Conservation (phyloP, 1,140 invertebrate species). For the Cotesia vestalis region DNA sequence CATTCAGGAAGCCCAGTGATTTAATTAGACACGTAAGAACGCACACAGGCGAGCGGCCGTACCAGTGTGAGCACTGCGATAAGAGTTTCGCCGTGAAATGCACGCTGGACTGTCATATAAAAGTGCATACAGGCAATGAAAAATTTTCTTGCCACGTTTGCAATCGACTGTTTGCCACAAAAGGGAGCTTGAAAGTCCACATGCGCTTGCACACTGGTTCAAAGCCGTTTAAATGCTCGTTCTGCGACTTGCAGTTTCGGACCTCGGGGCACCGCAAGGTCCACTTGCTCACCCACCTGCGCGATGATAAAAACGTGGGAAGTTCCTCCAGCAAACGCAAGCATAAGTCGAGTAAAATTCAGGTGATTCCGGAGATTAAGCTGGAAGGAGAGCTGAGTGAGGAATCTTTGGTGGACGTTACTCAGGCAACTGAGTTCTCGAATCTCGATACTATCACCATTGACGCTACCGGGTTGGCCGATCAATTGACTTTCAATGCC, state of each 20-base stretch:
- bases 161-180: conserved; percentile 69
- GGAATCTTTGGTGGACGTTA: conserved; percentile 7
- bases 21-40: conserved; percentile 67
- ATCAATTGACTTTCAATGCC: conserved; percentile 53
- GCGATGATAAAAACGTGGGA: conserved; percentile 49
- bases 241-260: conserved; percentile 73
- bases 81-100: conserved; percentile 76
- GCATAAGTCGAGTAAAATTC: conserved; percentile 40
- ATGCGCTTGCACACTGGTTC: conserved; percentile 75
- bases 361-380: conserved; percentile 39
- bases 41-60: conserved; percentile 77
- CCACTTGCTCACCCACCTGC: conserved; percentile 70
- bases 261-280: conserved; percentile 76
- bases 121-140: conserved; percentile 69
- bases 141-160: conserved; percentile 71
- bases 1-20: conserved; percentile 68
- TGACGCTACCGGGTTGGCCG: conserved; percentile 39
- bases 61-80: conserved; percentile 70
- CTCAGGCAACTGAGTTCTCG: conserved; percentile 33
- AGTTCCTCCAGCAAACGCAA: conserved; percentile 31
- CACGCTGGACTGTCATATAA: conserved; percentile 71
- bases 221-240: conserved; percentile 74
- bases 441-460: conserved; percentile 46
- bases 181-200: conserved; percentile 75
- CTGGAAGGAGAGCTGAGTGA: conserved; percentile 8